Conservation (phyloP, 2,888 invertebrate genomes). For the Tinea trinotella region DNA sequence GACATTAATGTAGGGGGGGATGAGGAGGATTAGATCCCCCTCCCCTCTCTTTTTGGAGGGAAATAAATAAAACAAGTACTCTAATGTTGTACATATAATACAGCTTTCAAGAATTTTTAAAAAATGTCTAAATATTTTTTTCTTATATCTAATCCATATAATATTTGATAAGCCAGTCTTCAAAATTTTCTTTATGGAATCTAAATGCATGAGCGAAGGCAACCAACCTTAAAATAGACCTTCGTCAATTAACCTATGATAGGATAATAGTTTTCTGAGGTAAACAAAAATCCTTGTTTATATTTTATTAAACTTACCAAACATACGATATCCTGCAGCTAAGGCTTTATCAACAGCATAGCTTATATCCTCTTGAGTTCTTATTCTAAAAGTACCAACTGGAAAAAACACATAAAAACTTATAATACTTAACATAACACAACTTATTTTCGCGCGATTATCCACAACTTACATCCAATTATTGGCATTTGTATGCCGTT, state of each 20-base stretch:
- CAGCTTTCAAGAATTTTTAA: no score
- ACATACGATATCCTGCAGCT: constrained; percentile 77
- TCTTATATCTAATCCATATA: no score
- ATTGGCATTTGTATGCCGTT: constrained; percentile 39
- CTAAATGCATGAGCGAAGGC: no score
- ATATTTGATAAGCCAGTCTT: no score
- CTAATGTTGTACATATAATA: no score
- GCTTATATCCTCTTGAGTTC: constrained; percentile 45
- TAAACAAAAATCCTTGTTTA: no score
- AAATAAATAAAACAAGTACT: no score
- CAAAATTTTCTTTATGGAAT: no score
- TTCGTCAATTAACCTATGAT: not conserved
- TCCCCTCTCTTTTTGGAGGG: no score
- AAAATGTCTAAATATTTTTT: no score
- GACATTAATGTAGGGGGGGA: no score
- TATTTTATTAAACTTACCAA: constrained; percentile 71
- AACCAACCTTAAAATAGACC: not conserved
- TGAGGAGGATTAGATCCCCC: no score
- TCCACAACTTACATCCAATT: constrained; percentile 48
- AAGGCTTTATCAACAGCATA: constrained; percentile 75
- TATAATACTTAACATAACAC: constrained; percentile 19
- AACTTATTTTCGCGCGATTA: not conserved
- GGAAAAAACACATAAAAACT: constrained; percentile 38
- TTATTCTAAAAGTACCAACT: constrained; percentile 78
- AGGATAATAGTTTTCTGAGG: not conserved